These are phyloP conservation scores for Gyrodactylus bullatarudis DNA, from an alignment of 1,140 invertebrate species.

Conservation along the genomic window DNA sequence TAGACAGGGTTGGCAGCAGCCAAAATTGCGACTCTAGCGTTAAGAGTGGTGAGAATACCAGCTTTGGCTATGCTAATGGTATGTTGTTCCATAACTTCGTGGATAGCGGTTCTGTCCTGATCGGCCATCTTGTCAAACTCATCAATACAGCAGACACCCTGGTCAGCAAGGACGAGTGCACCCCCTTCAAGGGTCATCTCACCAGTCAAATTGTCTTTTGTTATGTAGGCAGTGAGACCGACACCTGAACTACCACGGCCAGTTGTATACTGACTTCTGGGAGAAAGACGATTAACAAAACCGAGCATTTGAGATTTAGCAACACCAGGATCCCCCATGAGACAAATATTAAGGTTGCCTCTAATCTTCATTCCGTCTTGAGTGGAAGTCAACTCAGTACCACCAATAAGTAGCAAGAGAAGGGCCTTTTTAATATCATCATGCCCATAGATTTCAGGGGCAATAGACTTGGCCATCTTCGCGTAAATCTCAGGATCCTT, in stretches of 20 bases:
- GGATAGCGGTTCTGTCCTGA: slow-evolving; percentile 60
- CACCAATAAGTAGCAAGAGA: slow-evolving; percentile 60
- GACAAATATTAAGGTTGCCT: slow-evolving; percentile 80
- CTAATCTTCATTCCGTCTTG: slow-evolving; percentile 35
- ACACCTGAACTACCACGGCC: slow-evolving; percentile 84
- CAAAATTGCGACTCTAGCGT: slow-evolving; percentile 76
- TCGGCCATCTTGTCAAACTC: slow-evolving; percentile 99
- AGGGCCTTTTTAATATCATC: slow-evolving; percentile 90
- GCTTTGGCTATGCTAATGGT: slow-evolving; percentile 98
- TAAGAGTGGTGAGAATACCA: slow-evolving; percentile 82
- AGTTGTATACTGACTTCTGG: slow-evolving; percentile 73
- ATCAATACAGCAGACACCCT: slow-evolving; percentile 88
- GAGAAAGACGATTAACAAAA: slow-evolving; percentile 65
- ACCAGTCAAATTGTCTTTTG: slow-evolving; percentile 80
- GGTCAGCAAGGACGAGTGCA: slow-evolving; percentile 78
- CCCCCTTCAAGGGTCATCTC: slow-evolving; percentile 91
- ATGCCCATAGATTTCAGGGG: slow-evolving; percentile 93
- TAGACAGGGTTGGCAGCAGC: slow-evolving; percentile 95
- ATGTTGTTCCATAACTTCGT: slow-evolving; percentile 96
- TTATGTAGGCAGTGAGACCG: slow-evolving; percentile 77
- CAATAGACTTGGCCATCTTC: slow-evolving; percentile 57
- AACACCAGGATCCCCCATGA: slow-evolving; percentile 98
- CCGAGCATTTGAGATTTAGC: slow-evolving; percentile 82
- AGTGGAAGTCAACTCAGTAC: slow-evolving; percentile 41
- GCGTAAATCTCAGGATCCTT: slow-evolving; percentile 54